Percentiles rank a stretch among this genome's conserved stretches.
phyloP scores from a whole-genome alignment of 35 echinoderm and acorn worm species.

The Apostichopus parvimensis region DNA sequence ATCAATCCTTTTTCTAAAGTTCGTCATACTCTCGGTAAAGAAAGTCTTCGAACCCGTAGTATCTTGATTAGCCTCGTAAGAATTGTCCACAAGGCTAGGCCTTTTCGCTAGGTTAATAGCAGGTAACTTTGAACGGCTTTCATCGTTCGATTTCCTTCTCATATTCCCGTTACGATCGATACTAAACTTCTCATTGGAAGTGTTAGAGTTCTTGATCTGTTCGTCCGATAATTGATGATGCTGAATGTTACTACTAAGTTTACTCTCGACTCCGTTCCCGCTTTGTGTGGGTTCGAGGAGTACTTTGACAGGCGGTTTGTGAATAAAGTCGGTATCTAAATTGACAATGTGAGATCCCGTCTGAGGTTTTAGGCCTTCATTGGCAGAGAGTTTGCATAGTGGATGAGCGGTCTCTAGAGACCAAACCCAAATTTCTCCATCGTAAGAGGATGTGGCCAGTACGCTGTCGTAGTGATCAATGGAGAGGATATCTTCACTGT shows the following conservation, averaged over 20 bases:
- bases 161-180: background rate
- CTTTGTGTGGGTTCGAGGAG: background rate
- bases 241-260: background rate
- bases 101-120: slow-evolving; percentile 46
- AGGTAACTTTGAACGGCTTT: slow-evolving; percentile 41
- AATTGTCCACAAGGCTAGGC: slow-evolving; percentile 18
- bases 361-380: slow-evolving; percentile 73
- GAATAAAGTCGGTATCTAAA: slow-evolving; percentile 34
- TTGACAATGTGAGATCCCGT: slow-evolving; percentile 77
- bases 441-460: slow-evolving; percentile 90
- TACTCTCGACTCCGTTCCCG: background rate
- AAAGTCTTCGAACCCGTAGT: slow-evolving; percentile 45
- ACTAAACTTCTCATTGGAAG: background rate
- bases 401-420: slow-evolving; percentile 92
- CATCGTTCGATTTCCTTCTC: background rate
- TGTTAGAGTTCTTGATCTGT: background rate
- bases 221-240: background rate
- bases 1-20: slow-evolving; percentile 16
- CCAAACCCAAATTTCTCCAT: slow-evolving; percentile 95
- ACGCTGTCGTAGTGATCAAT: slow-evolving; percentile 75
- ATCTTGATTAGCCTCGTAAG: background rate
- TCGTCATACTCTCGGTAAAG: slow-evolving; percentile 76
- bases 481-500: slow-evolving; percentile 93
- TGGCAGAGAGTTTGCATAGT: slow-evolving; percentile 80
- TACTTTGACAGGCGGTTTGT: slow-evolving; percentile 18